Evolutionary conservation across 2,113 vertebrate species (phyloP).

Genomic region (Siniperca knerii): DNA sequence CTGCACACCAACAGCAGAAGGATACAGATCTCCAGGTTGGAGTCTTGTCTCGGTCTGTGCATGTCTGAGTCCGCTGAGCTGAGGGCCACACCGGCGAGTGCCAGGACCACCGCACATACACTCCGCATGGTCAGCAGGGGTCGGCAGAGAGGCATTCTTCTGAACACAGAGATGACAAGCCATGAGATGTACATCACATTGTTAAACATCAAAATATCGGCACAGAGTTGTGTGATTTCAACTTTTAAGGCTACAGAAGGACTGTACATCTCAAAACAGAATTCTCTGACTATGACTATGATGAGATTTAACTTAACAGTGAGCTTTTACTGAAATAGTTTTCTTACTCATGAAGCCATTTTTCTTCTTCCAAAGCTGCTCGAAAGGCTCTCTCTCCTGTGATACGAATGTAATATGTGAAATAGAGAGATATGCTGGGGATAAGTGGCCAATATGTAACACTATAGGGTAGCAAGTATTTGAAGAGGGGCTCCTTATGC

Average conservation of each 20-base stretch:
- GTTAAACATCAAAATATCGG: background rate
- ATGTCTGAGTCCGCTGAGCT: constrained; percentile 79
- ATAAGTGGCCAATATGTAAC: constrained; percentile 56
- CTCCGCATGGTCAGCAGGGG: constrained; percentile 85
- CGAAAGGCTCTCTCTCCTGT: background rate
- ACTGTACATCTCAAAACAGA: background rate
- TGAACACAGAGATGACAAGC: constrained; percentile 15
- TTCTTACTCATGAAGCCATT: constrained; percentile 13
- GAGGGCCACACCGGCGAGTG: constrained; percentile 73
- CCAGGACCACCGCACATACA: constrained; percentile 82
- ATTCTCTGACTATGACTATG: background rate
- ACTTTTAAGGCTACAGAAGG: background rate
- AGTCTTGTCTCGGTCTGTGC: constrained; percentile 85
- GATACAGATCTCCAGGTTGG: constrained; percentile 98
- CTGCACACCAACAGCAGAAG: constrained; percentile 63
- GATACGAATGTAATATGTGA: constrained; percentile 26
- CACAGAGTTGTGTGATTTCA: background rate
- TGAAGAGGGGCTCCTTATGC: constrained; percentile 40
- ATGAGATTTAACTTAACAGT: constrained; percentile 9
- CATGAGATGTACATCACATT: background rate
- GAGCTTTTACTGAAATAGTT: background rate
- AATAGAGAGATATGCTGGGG: constrained; percentile 22
- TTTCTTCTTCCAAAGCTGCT: background rate
- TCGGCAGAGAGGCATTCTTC: constrained; percentile 57
- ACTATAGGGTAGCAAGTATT: constrained; percentile 30